phyloP scores from a whole-genome alignment of 2,888 invertebrate species.

The Sympetrum striolatum region DNA sequence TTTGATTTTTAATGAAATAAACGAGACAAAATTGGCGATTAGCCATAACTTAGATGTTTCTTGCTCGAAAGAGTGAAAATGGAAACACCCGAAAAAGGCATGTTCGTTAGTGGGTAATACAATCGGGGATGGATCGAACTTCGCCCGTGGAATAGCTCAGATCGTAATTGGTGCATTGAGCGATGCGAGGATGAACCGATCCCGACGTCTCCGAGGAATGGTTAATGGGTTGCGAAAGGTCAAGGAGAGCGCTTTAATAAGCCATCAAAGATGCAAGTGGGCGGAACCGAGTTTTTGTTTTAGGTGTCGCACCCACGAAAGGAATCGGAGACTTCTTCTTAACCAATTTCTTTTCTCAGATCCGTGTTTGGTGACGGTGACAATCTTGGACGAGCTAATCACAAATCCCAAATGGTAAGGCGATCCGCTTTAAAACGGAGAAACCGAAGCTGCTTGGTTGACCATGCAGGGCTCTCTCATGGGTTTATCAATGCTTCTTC shows the following conservation, averaged over 20 bases:
- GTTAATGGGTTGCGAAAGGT: slow-evolving; percentile 31
- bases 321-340: background rate
- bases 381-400: background rate
- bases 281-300: background rate
- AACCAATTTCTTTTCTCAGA: background rate
- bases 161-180: background rate
- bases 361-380: background rate
- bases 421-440: no score
- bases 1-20: no score
- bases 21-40: no score
- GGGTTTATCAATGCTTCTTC: no score
- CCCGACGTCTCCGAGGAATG: background rate
- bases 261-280: background rate
- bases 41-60: no score
- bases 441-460: no score
- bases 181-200: background rate
- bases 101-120: no score
- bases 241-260: slow-evolving; percentile 9
- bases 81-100: no score
- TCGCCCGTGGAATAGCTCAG: background rate
- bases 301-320: background rate
- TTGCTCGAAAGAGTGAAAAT: no score
- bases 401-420: background rate
- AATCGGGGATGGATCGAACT: no score
- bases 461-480: no score